phyloP scores from a whole-genome alignment of 1,140 invertebrate genomes.

The Drosophila asahinai region DNA sequence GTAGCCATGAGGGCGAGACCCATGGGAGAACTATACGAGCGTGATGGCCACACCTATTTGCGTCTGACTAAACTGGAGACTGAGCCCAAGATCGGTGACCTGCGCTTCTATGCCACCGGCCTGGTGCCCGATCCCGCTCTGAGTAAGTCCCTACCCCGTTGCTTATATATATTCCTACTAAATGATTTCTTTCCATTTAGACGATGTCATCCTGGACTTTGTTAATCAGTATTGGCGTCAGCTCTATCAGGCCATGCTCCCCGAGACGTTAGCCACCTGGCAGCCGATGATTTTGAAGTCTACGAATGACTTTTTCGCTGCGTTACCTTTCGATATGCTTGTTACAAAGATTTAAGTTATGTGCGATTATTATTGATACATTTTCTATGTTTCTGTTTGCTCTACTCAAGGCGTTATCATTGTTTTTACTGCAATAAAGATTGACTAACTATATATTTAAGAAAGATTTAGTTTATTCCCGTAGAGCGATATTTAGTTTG shows the following conservation, averaged over 20 bases:
- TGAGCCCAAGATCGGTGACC: constrained; percentile 75
- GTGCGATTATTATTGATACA: constrained; percentile 2
- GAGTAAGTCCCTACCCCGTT: constrained; percentile 52
- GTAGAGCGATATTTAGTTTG: no score
- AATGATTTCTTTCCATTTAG: constrained; percentile 30
- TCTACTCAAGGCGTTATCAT: constrained; percentile 56
- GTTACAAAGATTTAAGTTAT: constrained; percentile 54
- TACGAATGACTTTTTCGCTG: constrained; percentile 74
- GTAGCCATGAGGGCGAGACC: constrained; percentile 62
- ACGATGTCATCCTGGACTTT: constrained; percentile 80
- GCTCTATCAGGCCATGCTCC: constrained; percentile 72
- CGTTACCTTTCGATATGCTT: constrained; percentile 73
- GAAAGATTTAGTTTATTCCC: neutral
- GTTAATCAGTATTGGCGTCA: constrained; percentile 82
- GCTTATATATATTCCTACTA: neutral
- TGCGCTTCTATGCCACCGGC: constrained; percentile 77
- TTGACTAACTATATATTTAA: neutral
- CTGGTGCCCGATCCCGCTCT: constrained; percentile 78
- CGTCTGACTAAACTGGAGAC: constrained; percentile 70
- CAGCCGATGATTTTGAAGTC: constrained; percentile 68
- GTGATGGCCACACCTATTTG: constrained; percentile 77
- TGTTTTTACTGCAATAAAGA: constrained; percentile 65
- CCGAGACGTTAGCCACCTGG: constrained; percentile 72
- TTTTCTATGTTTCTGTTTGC: constrained; percentile 12
- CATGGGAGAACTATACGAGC: constrained; percentile 73